Evolutionary conservation across 2,888 invertebrate species (phyloP), one percentile per base, ranked within the genome.

Genomic region (Atethmia centrago): DNA sequence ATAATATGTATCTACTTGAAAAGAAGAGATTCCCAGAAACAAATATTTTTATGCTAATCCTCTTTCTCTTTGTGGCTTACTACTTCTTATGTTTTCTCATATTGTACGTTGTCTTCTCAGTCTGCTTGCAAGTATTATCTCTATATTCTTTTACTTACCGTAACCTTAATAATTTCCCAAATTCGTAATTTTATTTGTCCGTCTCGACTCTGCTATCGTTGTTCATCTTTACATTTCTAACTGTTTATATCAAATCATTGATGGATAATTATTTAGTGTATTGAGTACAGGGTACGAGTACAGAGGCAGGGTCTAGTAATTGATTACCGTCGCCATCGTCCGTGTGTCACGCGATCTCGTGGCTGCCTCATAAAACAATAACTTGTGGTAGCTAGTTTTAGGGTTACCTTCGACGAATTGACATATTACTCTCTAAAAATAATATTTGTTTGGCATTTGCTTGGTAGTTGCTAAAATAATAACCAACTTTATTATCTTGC

Each of bases 291-390:
- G 45, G 49, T 51, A 49, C 55, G 45, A n/a, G 53, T 62, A 71
- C 21, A 71, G 61, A 71, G 71, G 75, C 58, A 73, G 69, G 73
- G 74, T 71, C 71, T 59, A 28, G 72, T 87, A 87, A 87, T 83
- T 85, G 85, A 86, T 85, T 87, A 77, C 77, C 45, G 58, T 62
- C 69, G 70, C 64, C 63, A 28, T 42, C 59, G 70, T 75, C 76
- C 85, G 82, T 87, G 85, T 74, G 78, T 75, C 86, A 86, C 86
- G 86, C 86, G 71, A 86, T 84, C 71, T 62, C 25, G 53, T 19
- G 63, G 73, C 64, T 49, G 58, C 63, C 74, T 68, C 74, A 66
- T 85, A 80, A n/a, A 83, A 82, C 67, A 74, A 81, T 63, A 58
- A 64, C 56, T 66, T 31, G 67, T 51, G 70, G 76, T 70, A 77